Conservation (phyloP, 2,113 vertebrate genomes). For the Morone chrysops region DNA sequence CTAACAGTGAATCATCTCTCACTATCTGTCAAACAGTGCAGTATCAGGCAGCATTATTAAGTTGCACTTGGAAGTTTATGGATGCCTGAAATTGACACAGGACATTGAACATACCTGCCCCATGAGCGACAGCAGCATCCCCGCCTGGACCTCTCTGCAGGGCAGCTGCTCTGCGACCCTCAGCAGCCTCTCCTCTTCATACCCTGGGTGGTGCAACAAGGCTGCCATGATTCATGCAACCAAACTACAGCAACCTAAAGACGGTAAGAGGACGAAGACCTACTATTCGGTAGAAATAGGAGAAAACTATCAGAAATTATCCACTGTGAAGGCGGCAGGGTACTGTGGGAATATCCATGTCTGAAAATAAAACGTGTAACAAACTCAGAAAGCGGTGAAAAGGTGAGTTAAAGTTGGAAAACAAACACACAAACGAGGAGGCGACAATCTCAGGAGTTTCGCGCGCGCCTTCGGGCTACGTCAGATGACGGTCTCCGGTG, state of each 20-base stretch:
- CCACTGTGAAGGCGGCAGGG: neutral
- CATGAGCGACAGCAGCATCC: slow-evolving; percentile 88
- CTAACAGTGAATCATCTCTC: too few species aligned
- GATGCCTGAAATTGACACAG: too few species aligned
- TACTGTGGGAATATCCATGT: fast-evolving
- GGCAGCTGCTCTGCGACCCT: slow-evolving; percentile 83
- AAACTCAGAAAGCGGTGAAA: neutral
- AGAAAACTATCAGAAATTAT: fast-evolving
- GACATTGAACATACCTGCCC: slow-evolving; percentile 86
- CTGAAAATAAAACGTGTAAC: neutral
- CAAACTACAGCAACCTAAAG: neutral
- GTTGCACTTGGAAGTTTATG: too few species aligned
- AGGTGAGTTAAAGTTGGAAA: neutral
- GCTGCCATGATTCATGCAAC: slow-evolving; percentile 63
- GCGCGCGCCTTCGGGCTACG: slow-evolving; percentile 60
- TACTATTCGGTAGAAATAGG: neutral
- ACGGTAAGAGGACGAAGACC: too few species aligned
- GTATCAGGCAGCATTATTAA: too few species aligned
- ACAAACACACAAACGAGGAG: too few species aligned
- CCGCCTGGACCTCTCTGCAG: slow-evolving; percentile 90
- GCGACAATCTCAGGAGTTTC: slow-evolving; percentile 21
- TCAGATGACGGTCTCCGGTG: neutral
- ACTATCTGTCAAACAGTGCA: too few species aligned
- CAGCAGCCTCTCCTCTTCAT: slow-evolving; percentile 82
- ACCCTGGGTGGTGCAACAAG: slow-evolving; percentile 76